Evolutionary conservation across 2,113 vertebrate species (phyloP), one percentile per base, ranked within the genome.

Genomic region (Ictalurus punctatus): DNA sequence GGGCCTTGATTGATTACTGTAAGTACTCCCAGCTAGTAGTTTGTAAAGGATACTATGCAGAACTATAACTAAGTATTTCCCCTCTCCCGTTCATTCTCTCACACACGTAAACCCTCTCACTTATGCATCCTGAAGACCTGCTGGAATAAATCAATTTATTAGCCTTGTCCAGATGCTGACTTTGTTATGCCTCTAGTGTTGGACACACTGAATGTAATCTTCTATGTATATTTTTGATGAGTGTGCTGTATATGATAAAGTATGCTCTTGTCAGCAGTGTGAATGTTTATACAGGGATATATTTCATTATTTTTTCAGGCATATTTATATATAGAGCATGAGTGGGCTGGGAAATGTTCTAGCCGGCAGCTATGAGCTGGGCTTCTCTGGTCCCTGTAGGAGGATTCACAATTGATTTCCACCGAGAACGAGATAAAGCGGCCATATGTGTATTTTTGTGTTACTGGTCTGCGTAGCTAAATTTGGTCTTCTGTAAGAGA

Each of bases 331-430:
- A 94, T 95, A 95, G 93, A 91, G 89, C 92, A 92, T 89, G 88
- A 92, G 94, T 94, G 93, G 94, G 94, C 93, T 92, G 65, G 92
- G 91, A 93, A 93, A 92, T 85, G 86, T 91, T 93, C 90, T 89
- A 84, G 94, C 94, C 93, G 82, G 85, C 37, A 93, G 94, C 93
- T 92, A 90, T 93, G 93, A 92, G 84, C 94, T 93, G 92, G 93
- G 91, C 90, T 84, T 65, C 58, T 34, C 76, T 61, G 67, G 81
- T 95, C 94, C 94, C 94, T 91, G 91, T 93, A 92, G 94, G 94
- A 94, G 91, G 94, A 95, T 94, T 94, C 92, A 93, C 85, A 93
- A 95, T 94, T 93, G 95, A 96, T 95, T 95, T 94, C 93, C 90
- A 73, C 92, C 86, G 87, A 93, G 93, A 82, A 90, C 90, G 92